These are phyloP conservation scores for Operophtera brumata DNA, from an alignment of 2,888 invertebrate genomes.

Conservation along the genomic window DNA sequence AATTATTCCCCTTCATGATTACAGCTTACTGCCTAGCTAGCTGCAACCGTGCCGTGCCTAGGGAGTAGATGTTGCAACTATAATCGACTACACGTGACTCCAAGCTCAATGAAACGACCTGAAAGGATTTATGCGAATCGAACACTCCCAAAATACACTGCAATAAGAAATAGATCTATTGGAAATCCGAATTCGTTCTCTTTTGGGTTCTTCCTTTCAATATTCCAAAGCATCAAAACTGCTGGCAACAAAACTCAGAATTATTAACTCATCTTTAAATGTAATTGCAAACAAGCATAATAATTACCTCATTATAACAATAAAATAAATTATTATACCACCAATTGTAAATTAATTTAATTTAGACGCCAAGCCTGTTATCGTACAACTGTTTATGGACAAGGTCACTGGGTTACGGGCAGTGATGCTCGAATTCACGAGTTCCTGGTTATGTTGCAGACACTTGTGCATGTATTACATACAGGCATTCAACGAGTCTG, in stretches of 20 bases:
- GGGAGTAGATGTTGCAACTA: slow-evolving; percentile 24
- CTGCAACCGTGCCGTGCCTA: not conserved
- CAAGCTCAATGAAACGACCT: slow-evolving; percentile 12
- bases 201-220: not conserved
- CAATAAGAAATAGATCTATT: not conserved
- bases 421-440: slow-evolving; percentile 5
- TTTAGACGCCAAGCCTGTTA: slow-evolving; percentile 35
- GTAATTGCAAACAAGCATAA: too few relatives aligned
- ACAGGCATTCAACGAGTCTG: not conserved
- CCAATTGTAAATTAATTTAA: slow-evolving; percentile 1
- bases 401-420: slow-evolving; percentile 61
- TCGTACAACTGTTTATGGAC: slow-evolving; percentile 54
- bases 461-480: not conserved
- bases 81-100: slow-evolving; percentile 31
- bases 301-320: not conserved
- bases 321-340: not conserved
- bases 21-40: slow-evolving; percentile 21
- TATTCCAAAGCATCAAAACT: not conserved
- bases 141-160: slow-evolving; percentile 2
- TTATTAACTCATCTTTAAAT: not conserved
- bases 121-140: slow-evolving; percentile 10
- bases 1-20: slow-evolving; percentile 39
- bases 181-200: not conserved
- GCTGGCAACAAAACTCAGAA: not conserved
- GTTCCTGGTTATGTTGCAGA: slow-evolving; percentile 1